A percentile compares a stretch with the other conserved stretches of the same genome.
Evolutionary conservation across 2,113 vertebrate genomes (phyloP).

Genomic region (Lycaon pictus): DNA sequence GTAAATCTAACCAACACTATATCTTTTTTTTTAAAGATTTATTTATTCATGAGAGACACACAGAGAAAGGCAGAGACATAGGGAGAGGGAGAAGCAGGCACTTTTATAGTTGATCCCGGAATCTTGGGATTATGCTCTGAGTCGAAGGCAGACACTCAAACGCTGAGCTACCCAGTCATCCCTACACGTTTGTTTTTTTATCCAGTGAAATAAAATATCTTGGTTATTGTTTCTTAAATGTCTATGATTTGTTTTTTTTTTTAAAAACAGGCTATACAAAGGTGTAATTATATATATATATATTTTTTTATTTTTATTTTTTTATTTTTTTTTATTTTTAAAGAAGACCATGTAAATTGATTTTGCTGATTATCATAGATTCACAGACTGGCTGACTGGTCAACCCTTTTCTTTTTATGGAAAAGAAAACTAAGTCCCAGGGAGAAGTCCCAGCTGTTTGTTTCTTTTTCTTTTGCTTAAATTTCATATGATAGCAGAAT

Average conservation of each 20-base stretch:
- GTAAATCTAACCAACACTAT: background rate
- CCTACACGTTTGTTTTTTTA: background rate
- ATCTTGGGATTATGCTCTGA: no score
- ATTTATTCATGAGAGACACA: no score
- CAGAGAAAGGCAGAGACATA: no score
- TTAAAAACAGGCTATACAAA: background rate
- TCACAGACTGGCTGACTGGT: conserved; percentile 3
- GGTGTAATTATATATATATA: background rate
- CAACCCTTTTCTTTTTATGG: background rate
- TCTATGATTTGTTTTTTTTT: background rate
- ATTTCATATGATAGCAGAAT: background rate
- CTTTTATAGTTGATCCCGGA: no score
- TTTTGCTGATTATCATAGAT: conserved; percentile 26
- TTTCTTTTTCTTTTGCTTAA: background rate
- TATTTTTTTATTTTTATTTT: no score
- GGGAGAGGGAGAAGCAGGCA: no score
- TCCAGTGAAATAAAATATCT: conserved; percentile 1
- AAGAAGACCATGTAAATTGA: background rate
- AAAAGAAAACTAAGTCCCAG: background rate
- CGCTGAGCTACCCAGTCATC: no score
- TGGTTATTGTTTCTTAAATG: background rate
- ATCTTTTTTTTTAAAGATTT: background rate
- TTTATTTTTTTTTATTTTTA: no score
- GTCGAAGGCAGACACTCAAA: no score
- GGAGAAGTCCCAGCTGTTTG: background rate